Conservation (phyloP, 1,140 invertebrate genomes). For the Platyura marginata region DNA sequence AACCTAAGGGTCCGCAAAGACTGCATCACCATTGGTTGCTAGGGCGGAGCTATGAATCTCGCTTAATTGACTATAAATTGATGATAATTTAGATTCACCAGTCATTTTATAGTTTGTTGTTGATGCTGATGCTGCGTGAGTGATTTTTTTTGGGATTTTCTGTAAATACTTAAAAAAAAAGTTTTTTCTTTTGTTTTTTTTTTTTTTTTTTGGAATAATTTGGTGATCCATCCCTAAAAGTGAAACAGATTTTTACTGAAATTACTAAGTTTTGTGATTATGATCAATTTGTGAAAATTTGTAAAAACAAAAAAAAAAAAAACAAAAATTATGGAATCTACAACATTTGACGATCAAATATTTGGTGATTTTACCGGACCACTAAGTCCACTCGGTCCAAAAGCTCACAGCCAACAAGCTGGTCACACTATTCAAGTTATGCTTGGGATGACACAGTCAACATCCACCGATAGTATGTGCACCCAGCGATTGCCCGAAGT, state of each 20-base stretch:
- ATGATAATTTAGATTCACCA: neutral
- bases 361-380: slow-evolving; percentile 43
- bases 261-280: no score
- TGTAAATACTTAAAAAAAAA: no score
- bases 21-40: neutral
- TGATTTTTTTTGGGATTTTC: no score
- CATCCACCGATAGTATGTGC: slow-evolving; percentile 12
- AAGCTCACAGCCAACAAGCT: slow-evolving; percentile 24
- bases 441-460: slow-evolving; percentile 30
- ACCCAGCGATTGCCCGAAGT: slow-evolving; percentile 19
- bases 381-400: slow-evolving; percentile 19
- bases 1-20: neutral
- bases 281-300: no score
- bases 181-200: no score
- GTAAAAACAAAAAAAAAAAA: no score
- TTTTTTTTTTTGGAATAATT: no score
- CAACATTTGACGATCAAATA: slow-evolving; percentile 53
- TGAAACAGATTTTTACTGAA: no score
- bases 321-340: slow-evolving; percentile 49
- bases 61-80: slow-evolving; percentile 2
- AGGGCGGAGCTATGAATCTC: neutral
- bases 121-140: no score
- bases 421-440: slow-evolving; percentile 52
- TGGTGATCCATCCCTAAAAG: no score
- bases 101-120: no score